phyloP scores from a whole-genome alignment of 2,113 vertebrate genomes.

The human region DNA sequence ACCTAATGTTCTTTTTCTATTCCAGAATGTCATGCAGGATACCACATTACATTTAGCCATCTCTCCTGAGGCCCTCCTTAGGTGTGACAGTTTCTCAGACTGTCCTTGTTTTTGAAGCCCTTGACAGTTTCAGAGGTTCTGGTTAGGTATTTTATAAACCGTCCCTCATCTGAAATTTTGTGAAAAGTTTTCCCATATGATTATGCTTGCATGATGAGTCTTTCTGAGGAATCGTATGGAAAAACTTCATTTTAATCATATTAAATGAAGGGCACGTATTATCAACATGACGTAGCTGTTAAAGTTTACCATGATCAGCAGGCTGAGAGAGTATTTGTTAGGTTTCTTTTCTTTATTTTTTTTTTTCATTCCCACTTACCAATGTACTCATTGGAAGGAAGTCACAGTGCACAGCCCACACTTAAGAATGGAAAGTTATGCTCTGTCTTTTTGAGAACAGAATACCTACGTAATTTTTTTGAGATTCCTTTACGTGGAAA shows the following conservation, averaged over 20 bases:
- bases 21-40: neutral
- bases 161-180: neutral
- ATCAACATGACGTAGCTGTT: neutral
- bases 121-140: neutral
- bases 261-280: neutral
- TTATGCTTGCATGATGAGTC: neutral
- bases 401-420: neutral
- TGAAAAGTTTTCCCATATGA: neutral
- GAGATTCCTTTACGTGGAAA: neutral
- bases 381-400: neutral
- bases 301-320: too few species aligned
- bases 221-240: neutral
- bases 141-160: neutral
- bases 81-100: neutral
- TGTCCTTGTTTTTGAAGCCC: neutral
- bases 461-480: neutral
- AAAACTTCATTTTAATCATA: neutral
- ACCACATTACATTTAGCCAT: neutral
- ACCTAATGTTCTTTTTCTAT: neutral
- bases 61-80: neutral
- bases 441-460: neutral
- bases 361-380: neutral
- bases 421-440: neutral
- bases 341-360: neutral
- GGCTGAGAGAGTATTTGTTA: neutral